Base-by-base conservation (phyloP, 1,140 invertebrate genomes). In the Pachypeltis micranthus region DNA sequence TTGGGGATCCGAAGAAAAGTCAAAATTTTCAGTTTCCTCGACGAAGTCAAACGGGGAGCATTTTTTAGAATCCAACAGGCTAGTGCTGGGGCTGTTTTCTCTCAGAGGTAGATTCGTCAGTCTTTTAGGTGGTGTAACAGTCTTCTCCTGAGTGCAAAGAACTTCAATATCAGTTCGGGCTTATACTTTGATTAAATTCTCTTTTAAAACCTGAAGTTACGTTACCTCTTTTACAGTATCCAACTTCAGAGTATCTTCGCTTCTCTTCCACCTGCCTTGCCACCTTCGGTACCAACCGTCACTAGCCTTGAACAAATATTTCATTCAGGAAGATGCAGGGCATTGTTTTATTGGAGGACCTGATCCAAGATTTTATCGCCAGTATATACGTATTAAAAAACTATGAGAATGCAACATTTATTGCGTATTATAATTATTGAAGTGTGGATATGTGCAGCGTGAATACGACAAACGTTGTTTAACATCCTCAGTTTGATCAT, bases 251-350 rank as follows among this genome's bases (percentile, higher is more conserved):
- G 14, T 25, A 19, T 23, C 23, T 26, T 27, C 29, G 16, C 19
- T 44, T n/a, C 23, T 65, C 47, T 24, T 60, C 63, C 66, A 67
- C 34, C 63, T 47, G 10, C 26, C 61, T 1, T 62, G 24, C 66
- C 66, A 67, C 24, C 66, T 64, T 4, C 66, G 27, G 25, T 67
- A 67, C 66, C 66, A 67, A 10, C 66, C 66, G 59, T 67, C 63
- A 44, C 66, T 67, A 10, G 66, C 66, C 66, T 67, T 25, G 14
- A 62, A 63, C 27, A 56, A 51, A 4, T 51, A 27, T 2, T 24
- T 26, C 16, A 24, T 26, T 24, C 25, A n/a, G 34, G 10, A 10
- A 39, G 27, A 57, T 26, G 3, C 4, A 57, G 23, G 25, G 34
- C 51, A 54, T 54, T 54, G 4, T 10, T 23, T 54, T n/a, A 10